Evolutionary conservation across 1,140 invertebrate species (phyloP), one percentile per base, ranked within the genome.

Genomic region (Calliphora vicina): DNA sequence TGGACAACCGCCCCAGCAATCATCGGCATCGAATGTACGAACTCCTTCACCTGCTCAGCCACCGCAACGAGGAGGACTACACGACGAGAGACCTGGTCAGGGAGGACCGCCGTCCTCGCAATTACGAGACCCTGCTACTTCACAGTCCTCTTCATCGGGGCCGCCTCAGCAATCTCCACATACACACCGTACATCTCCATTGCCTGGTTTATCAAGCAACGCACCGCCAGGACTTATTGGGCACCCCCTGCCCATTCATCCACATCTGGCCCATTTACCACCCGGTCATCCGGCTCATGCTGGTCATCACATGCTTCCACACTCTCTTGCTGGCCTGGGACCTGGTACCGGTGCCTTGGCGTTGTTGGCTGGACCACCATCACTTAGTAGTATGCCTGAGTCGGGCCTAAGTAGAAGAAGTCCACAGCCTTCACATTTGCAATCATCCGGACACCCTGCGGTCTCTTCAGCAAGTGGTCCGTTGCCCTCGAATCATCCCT

Each of bases 51-150:
- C 89, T 12, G 89, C 89, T 6, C 88, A 89, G 83, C 88, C 74
- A 9, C 17, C 86, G 15, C 87, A 82, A n/a, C 35, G 86, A 1
- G 83, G 87, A 12, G 87, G 86, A 35, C 27, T 89, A 73, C 88
- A 89, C 82, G 88, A 84, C 15, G 84, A 85, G 2, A 82, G 83
- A 9, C 27, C 45, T 10, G 45, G 84, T 90, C 8, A 90, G 89
- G 8, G 91, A 90, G 13, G 90, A 89, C 12, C 91, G 89, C 35
- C 90, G 87, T 50, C 91, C 88, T 10, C 91, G 90, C 83, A 91
- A 87, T 71, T 91, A 90, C 84, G 83, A 57, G 90, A 91, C 0
- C 90, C 89, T 12, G 91, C 91, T 10, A 87, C 84, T 4, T 85
- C 86, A 8, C 85, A 82, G 85, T 83, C 86, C 82, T 43, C 85